Percentiles rank a stretch among this genome's conserved stretches.
Conservation (phyloP, 2,797 vertebrate species). For the Apogon hyalosoma region DNA sequence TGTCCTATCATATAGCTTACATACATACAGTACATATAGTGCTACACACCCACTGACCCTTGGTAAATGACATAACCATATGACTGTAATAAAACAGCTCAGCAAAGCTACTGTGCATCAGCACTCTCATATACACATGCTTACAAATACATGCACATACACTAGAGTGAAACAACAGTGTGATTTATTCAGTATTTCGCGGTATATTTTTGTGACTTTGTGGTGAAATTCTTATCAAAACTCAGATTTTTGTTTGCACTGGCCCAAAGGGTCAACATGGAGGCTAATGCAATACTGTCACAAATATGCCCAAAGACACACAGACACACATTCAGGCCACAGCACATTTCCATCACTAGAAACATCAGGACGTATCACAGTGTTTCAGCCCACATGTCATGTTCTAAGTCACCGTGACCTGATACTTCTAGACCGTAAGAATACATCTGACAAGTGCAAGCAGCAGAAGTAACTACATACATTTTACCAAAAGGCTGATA, state of each 20-base stretch:
- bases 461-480: too few relatives aligned
- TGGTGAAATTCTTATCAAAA: constrained; percentile 7
- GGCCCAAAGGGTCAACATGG: constrained; percentile 13
- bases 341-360: background rate
- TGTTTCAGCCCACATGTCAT: background rate
- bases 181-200: constrained; percentile 9
- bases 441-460: background rate
- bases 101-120: constrained; percentile 7
- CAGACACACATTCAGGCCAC: background rate
- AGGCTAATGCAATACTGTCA: background rate
- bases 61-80: constrained; percentile 30
- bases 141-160: background rate
- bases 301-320: constrained; percentile 9
- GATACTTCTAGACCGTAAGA: background rate
- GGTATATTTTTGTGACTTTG: constrained; percentile 7
- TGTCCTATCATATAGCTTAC: constrained; percentile 40
- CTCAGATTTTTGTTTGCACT: constrained; percentile 14
- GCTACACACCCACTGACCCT: constrained; percentile 31
- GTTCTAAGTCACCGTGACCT: background rate
- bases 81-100: constrained; percentile 12
- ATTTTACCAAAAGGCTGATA: too few relatives aligned
- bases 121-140: constrained; percentile 2
- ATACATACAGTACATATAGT: constrained; percentile 20
- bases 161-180: background rate
- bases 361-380: constrained; percentile 2